phyloP scores from a whole-genome alignment of 2,797 vertebrate genomes.

The Chromobotia macracanthus region DNA sequence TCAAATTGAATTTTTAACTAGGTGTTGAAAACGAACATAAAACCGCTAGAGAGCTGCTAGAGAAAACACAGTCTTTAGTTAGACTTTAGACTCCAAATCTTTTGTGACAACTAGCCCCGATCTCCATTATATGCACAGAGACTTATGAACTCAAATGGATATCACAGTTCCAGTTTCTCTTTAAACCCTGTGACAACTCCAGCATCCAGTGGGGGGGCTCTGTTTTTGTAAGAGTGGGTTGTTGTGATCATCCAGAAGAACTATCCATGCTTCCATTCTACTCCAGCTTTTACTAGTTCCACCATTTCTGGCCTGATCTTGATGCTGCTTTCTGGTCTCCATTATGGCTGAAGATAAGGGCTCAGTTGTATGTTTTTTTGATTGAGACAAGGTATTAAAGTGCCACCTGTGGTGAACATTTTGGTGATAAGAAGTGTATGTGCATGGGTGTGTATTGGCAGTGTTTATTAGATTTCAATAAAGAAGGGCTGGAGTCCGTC shows the following conservation, averaged over 20 bases:
- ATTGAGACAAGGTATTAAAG: conserved; percentile 74
- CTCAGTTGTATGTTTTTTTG: conserved; percentile 54
- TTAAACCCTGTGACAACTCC: neutral
- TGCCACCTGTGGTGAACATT: conserved; percentile 68
- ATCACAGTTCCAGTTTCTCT: neutral
- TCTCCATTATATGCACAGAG: neutral
- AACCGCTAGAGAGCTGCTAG: no score
- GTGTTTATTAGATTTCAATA: conserved; percentile 75
- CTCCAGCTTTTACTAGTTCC: conserved; percentile 28
- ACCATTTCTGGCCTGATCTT: conserved; percentile 23
- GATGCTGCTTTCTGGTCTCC: conserved; percentile 39
- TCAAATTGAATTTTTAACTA: neutral
- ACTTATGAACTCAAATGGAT: neutral
- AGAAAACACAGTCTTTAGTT: neutral
- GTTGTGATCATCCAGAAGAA: neutral
- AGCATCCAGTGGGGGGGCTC: neutral
- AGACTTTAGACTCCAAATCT: no score
- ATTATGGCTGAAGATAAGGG: conserved; percentile 47
- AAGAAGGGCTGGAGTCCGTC: conserved; percentile 64
- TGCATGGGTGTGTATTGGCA: conserved; percentile 57
- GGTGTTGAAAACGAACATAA: neutral
- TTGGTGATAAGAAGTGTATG: conserved; percentile 70
- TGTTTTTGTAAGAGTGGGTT: neutral
- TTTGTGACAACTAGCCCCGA: neutral
- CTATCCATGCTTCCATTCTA: conserved; percentile 24